These are phyloP conservation scores for Neoaliturus tenellus DNA, from an alignment of 2,888 invertebrate genomes.

Conservation along the genomic window DNA sequence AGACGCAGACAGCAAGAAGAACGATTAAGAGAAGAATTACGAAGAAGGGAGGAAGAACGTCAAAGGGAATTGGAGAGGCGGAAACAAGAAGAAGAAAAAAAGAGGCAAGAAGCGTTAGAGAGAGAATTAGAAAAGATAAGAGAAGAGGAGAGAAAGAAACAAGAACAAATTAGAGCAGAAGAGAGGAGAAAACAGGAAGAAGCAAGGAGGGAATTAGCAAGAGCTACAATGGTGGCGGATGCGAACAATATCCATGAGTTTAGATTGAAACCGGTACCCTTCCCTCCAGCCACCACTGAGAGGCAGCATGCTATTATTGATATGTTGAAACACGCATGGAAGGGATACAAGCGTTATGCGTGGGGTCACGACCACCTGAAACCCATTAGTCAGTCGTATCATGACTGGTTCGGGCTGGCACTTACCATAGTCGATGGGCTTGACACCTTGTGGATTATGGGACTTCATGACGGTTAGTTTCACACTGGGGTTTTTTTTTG, in stretches of 20 bases:
- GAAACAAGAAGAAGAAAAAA: conserved; percentile 10
- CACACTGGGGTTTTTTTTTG: not conserved
- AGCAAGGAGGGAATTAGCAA: conserved; percentile 8
- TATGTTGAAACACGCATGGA: conserved; percentile 96
- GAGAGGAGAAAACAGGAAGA: conserved; percentile 33
- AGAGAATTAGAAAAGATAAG: conserved; percentile 35
- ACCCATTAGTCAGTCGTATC: conserved; percentile 88
- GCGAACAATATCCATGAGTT: conserved; percentile 6
- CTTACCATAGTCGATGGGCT: conserved; percentile 97
- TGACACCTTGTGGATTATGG: conserved; percentile 98
- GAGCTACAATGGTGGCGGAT: not conserved
- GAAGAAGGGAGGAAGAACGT: conserved; percentile 34
- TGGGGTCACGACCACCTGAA: conserved; percentile 99
- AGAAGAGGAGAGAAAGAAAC: conserved; percentile 68
- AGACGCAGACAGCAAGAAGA: conserved; percentile 28
- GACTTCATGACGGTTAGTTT: conserved; percentile 86
- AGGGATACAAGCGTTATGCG: conserved; percentile 93
- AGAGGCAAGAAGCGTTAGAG: conserved; percentile 11
- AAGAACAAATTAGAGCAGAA: conserved; percentile 56
- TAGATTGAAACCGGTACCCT: conserved; percentile 60
- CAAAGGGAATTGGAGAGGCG: conserved; percentile 16
- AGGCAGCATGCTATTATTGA: conserved; percentile 90
- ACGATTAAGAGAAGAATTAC: conserved; percentile 5
- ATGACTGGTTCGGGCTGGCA: conserved; percentile 97
- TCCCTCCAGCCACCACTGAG: conserved; percentile 85